phyloP scores from a whole-genome alignment of 1,140 invertebrate species.

The Drosophila rufa region DNA sequence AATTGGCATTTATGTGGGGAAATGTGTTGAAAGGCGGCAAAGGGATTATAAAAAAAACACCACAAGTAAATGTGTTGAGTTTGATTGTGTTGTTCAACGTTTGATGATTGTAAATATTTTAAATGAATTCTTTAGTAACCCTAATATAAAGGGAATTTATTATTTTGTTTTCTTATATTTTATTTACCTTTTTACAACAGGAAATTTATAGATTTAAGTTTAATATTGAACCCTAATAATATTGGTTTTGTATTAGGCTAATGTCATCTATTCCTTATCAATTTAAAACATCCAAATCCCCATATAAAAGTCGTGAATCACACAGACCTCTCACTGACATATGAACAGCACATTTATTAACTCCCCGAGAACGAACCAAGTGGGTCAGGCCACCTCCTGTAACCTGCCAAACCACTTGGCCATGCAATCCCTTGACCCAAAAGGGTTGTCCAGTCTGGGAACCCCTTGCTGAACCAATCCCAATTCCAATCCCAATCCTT shows the following conservation, averaged over 20 bases:
- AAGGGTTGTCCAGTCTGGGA: conserved; percentile 62
- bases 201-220: too few relatives aligned
- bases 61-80: too few relatives aligned
- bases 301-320: conserved; percentile 55
- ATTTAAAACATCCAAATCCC: conserved; percentile 32
- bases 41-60: conserved; percentile 1
- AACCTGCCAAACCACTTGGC: conserved; percentile 70
- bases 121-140: background rate
- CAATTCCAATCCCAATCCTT: conserved; percentile 17
- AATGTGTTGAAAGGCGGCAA: conserved; percentile 8
- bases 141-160: too few relatives aligned
- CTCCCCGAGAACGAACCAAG: conserved; percentile 15
- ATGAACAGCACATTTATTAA: conserved; percentile 61
- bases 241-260: conserved; percentile 6
- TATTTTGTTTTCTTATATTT: background rate
- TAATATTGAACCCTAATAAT: too few relatives aligned
- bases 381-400: conserved; percentile 35
- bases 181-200: background rate
- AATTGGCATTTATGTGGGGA: conserved; percentile 36
- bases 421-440: conserved; percentile 47
- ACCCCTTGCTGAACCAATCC: background rate
- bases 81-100: background rate
- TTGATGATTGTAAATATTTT: background rate
- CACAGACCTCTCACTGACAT: conserved; percentile 42
- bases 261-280: conserved; percentile 34